Evolutionary conservation across 64 coral and sea anemone genomes (phyloP).

Genomic region (Porites lutea): DNA sequence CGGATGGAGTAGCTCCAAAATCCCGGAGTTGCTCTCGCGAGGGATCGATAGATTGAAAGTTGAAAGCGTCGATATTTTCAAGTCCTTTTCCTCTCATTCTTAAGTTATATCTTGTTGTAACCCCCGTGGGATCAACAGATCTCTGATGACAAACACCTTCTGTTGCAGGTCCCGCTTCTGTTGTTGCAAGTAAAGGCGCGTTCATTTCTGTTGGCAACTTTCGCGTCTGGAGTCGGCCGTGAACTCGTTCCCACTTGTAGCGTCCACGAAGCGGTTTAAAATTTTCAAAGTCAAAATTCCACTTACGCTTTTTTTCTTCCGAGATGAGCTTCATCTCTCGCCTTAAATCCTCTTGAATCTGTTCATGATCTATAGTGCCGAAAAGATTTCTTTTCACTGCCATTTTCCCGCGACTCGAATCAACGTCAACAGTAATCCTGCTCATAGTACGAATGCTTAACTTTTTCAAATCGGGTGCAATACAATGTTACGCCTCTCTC

Average conservation of each 20-base stretch:
- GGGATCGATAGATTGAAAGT: slow-evolving; percentile 41
- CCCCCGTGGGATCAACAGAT: slow-evolving; percentile 25
- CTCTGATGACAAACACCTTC: slow-evolving; percentile 25
- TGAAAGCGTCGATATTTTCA: neutral
- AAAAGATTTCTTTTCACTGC: slow-evolving; percentile 64
- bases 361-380: slow-evolving; percentile 69
- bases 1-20: neutral
- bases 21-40: slow-evolving; percentile 6
- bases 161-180: neutral
- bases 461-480: slow-evolving; percentile 46
- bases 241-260: slow-evolving; percentile 70
- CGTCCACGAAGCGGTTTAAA: slow-evolving; percentile 64
- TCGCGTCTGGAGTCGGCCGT: slow-evolving; percentile 38
- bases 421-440: neutral
- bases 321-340: slow-evolving; percentile 41
- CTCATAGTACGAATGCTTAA: slow-evolving; percentile 12
- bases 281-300: slow-evolving; percentile 86
- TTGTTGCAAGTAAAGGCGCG: neutral
- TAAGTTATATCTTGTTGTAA: slow-evolving; percentile 62
- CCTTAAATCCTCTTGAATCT: slow-evolving; percentile 62
- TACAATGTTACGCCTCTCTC: slow-evolving; percentile 1
- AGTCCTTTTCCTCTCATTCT: slow-evolving; percentile 42
- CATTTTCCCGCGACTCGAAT: neutral
- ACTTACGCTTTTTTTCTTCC: slow-evolving; percentile 63
- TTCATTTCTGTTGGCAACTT: neutral